Percentiles rank a stretch among this genome's conserved stretches.
phyloP scores from a whole-genome alignment of 2,888 invertebrate genomes.

The Scrobipalpa atriplicella region DNA sequence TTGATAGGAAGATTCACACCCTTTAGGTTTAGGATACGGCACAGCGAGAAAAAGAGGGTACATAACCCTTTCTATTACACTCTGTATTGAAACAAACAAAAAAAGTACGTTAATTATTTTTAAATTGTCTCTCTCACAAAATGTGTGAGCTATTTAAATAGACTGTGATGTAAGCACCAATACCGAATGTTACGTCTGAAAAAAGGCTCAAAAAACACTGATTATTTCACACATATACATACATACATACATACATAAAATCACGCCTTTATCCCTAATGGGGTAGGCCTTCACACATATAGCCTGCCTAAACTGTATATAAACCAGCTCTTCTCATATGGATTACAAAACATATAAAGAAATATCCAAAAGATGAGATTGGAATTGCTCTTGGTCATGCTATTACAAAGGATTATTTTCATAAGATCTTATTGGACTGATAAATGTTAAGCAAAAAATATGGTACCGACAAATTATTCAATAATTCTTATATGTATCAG shows the following conservation, averaged over 20 bases:
- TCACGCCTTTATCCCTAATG: too few species aligned
- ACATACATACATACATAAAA: too few species aligned
- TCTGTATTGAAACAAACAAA: too few species aligned
- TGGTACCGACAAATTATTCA: background rate
- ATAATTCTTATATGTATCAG: background rate
- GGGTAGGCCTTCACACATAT: background rate
- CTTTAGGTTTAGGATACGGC: too few species aligned
- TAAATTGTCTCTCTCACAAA: too few species aligned
- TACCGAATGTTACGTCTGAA: too few species aligned
- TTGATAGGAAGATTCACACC: too few species aligned
- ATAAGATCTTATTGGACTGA: conserved; percentile 17
- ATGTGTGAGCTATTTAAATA: too few species aligned
- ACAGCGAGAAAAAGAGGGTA: too few species aligned
- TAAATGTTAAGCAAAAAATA: background rate
- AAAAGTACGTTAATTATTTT: too few species aligned
- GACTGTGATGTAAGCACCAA: too few species aligned
- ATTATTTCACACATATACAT: background rate
- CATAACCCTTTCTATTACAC: too few species aligned
- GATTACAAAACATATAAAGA: background rate
- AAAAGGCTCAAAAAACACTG: background rate
- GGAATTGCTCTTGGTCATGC: background rate
- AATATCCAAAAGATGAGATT: background rate
- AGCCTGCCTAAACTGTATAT: background rate
- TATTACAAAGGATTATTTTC: conserved; percentile 1
- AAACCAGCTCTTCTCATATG: background rate